Evolutionary conservation across 2,797 vertebrate species (phyloP).

Genomic region (Falco peregrinus): DNA sequence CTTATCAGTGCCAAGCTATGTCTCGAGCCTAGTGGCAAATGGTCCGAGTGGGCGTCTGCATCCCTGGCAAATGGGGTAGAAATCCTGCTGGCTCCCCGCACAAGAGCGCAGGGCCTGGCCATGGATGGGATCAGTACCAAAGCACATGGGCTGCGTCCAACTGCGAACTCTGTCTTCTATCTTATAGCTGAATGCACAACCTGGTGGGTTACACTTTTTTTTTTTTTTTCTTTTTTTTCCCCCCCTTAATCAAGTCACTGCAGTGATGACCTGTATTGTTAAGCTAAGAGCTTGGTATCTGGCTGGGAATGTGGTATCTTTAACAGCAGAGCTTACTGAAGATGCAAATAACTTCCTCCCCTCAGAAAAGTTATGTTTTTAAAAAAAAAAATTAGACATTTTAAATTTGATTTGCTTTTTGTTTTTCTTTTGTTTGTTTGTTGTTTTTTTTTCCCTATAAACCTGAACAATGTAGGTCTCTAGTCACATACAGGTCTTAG

Average conservation of each 20-base stretch:
- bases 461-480: constrained; percentile 96
- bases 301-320: constrained; percentile 82
- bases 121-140: not conserved
- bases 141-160: not conserved
- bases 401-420: constrained; percentile 84
- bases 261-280: constrained; percentile 81
- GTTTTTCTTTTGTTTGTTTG: constrained; percentile 73
- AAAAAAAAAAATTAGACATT: constrained; percentile 74
- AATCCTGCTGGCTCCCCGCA: not conserved
- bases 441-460: constrained; percentile 74
- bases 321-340: constrained; percentile 81
- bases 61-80: not conserved
- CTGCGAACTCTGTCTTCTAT: constrained; percentile 10
- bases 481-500: constrained; percentile 99
- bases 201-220: constrained; percentile 41
- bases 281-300: constrained; percentile 82
- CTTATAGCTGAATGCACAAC: constrained; percentile 30
- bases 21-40: not conserved
- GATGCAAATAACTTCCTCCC: constrained; percentile 79
- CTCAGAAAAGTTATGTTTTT: constrained; percentile 60
- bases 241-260: constrained; percentile 83
- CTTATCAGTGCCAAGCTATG: constrained; percentile 1
- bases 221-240: not conserved
- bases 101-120: not conserved
- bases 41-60: constrained; percentile 5